Base-by-base conservation (phyloP, 2,888 invertebrate species). In the Plagodis pulveraria region DNA sequence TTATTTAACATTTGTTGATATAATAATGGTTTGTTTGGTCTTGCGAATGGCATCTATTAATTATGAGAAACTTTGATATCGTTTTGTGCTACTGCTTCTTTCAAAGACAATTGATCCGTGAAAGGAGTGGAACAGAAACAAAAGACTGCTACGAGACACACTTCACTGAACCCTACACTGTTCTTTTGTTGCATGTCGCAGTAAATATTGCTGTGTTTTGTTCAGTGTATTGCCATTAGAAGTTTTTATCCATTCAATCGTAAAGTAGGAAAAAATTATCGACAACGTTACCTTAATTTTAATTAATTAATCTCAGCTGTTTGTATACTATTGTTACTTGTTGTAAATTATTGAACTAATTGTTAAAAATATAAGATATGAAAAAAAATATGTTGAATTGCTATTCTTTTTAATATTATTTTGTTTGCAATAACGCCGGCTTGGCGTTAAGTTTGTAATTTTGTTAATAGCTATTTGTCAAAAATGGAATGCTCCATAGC, bases 21-120 rank as follows among this genome's bases (percentile, higher is more conserved):
- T 7, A 33, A 40, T 44, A 52, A 22, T 22, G 36, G n/a, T 43
- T 50, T 41, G 43, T 42, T 56, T 36, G 41, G 44, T 47, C 50
- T 56, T 67, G 66, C 60, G 58, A 56, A 56, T 62, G 62, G 67
- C 63, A 49, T 56, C 54, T 51, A 65, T 67, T 68, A 62, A 68
- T 67, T 64, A 58, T 33, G 34, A 48, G 41, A 9, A 56, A 58
- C 50, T 49, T 58, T 38, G 50, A 42, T 22, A 36, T 7, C 53
- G 48, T 48, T 57, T 60, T 56, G 33, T 60, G 35, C 63, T 55
- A 49, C 40, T 49, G 45, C 11, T 11, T 42, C 11, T 52, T 56
- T 59, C 49, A 61, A 55, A 58, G 52, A 53, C 48, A 61, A 61
- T 62, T 50, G 54, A 58, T 56, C 46, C 53, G 52, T 46, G 36